phyloP scores from a whole-genome alignment of 2,888 invertebrate genomes.

The Brachyptera risi region DNA sequence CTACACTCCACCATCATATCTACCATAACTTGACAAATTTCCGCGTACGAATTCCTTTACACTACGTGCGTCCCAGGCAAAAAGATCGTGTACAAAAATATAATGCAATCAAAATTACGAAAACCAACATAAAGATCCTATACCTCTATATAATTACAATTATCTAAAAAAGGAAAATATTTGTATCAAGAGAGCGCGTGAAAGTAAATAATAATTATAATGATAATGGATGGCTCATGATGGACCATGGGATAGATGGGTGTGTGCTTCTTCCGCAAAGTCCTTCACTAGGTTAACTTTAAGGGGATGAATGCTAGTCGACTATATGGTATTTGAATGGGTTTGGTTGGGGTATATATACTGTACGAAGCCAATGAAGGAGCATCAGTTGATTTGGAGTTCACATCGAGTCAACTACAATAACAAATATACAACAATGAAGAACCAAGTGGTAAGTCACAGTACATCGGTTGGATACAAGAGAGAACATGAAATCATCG shows the following conservation, averaged over 20 bases:
- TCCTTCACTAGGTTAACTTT: neutral
- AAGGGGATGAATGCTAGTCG: constrained; percentile 17
- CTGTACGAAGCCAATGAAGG: neutral
- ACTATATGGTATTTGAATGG: too few species aligned
- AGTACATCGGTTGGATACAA: too few species aligned
- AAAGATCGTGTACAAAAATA: constrained; percentile 10
- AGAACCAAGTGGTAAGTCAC: neutral
- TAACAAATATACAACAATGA: neutral
- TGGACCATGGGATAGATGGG: neutral
- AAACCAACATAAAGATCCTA: neutral
- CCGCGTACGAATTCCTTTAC: too few species aligned
- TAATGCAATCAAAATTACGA: constrained; percentile 20
- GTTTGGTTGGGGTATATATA: constrained; percentile 21
- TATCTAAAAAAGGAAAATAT: constrained; percentile 1
- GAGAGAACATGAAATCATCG: too few species aligned
- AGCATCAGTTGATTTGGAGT: constrained; percentile 21
- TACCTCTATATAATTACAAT: constrained; percentile 3
- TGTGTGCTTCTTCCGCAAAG: neutral
- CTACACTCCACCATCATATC: too few species aligned
- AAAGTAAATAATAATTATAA: constrained; percentile 12
- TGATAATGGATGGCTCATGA: neutral
- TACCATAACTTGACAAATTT: too few species aligned
- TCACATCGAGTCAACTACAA: neutral
- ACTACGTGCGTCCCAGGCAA: too few species aligned
- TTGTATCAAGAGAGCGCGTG: constrained; percentile 3